Evolutionary conservation across 1,140 invertebrate genomes (phyloP).

Genomic region (Drosophila baimaii): DNA sequence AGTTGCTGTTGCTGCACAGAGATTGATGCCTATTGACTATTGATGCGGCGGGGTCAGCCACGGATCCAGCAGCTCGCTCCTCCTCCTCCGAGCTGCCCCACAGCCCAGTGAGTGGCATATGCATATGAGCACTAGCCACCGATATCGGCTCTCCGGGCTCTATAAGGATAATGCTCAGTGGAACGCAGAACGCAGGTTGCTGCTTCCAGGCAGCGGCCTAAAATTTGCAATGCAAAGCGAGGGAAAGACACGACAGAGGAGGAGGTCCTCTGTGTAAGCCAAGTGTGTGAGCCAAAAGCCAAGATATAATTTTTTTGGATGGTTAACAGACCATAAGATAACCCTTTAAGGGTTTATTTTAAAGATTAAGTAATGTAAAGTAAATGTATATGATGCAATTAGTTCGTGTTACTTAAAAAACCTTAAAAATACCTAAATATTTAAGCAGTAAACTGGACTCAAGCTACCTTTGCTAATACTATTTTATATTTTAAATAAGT

Average conservation of each 20-base stretch:
- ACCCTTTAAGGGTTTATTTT: not conserved
- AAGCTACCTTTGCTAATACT: too few relatives aligned
- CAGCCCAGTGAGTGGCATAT: slow-evolving; percentile 69
- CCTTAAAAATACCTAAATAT: not conserved
- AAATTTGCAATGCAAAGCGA: slow-evolving; percentile 75
- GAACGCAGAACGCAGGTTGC: slow-evolving; percentile 65
- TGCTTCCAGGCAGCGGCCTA: slow-evolving; percentile 18
- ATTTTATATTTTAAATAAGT: not conserved
- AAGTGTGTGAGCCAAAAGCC: slow-evolving; percentile 40
- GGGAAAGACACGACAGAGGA: not conserved
- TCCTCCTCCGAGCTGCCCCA: not conserved
- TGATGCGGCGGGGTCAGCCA: slow-evolving; percentile 63
- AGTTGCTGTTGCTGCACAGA: slow-evolving; percentile 52
- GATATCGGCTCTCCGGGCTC: slow-evolving; percentile 27
- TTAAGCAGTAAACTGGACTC: not conserved
- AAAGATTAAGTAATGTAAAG: too few relatives aligned
- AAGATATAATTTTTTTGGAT: not conserved
- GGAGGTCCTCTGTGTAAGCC: not conserved
- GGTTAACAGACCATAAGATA: slow-evolving; percentile 1
- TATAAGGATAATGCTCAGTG: slow-evolving; percentile 75
- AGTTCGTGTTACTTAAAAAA: too few relatives aligned
- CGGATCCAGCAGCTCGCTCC: slow-evolving; percentile 7
- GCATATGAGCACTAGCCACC: slow-evolving; percentile 66
- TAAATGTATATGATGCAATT: not conserved
- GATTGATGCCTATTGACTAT: slow-evolving; percentile 83